Conservation (phyloP, 30 jellyfish, hydroid and myxozoan species). For the Chrysaora quinquecirrha region DNA sequence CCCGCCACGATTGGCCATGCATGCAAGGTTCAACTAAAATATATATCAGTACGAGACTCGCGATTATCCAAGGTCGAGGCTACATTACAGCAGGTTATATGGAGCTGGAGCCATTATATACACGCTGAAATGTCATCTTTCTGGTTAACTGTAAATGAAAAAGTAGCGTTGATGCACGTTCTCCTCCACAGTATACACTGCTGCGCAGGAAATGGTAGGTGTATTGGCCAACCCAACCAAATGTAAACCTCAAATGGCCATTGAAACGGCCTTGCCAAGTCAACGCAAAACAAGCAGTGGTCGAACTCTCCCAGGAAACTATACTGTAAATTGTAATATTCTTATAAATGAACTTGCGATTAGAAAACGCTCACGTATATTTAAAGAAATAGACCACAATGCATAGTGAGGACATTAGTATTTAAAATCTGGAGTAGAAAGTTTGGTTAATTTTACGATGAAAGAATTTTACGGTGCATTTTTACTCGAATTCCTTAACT, state of each 20-base stretch:
- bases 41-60: background rate
- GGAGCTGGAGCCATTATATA: too few relatives aligned
- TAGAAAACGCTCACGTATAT: background rate
- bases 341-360: too few relatives aligned
- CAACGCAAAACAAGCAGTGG: too few relatives aligned
- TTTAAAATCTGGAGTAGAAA: background rate
- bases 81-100: too few relatives aligned
- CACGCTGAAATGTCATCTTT: background rate
- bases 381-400: background rate
- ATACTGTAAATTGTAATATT: too few relatives aligned
- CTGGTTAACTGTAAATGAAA: background rate
- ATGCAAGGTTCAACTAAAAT: slow-evolving; percentile 48
- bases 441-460: too few relatives aligned
- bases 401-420: background rate
- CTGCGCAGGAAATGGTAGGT: background rate
- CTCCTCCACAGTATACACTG: background rate
- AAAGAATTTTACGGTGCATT: background rate
- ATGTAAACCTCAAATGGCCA: too few relatives aligned
- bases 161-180: too few relatives aligned
- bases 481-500: background rate
- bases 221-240: too few relatives aligned
- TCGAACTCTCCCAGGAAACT: too few relatives aligned
- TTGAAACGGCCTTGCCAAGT: too few relatives aligned
- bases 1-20: slow-evolving; percentile 82
- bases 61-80: too few relatives aligned